Conservation (phyloP, 2,113 vertebrate species). For the Merops nubicus region DNA sequence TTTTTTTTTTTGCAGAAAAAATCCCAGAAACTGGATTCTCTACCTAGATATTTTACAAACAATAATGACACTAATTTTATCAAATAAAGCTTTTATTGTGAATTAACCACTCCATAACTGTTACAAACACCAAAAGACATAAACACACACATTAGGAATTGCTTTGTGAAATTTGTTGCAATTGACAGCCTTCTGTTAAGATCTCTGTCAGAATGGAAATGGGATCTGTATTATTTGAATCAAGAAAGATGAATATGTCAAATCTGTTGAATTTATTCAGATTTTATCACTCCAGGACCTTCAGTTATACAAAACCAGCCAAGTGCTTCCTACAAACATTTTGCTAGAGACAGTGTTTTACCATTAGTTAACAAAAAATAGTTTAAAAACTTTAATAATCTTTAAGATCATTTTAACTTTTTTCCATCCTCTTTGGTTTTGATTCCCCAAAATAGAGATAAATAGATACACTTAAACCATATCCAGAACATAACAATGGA, state of each 20-base stretch:
- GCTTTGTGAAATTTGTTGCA: conserved; percentile 36
- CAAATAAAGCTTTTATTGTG: not conserved
- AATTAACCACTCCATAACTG: not conserved
- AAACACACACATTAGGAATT: not conserved
- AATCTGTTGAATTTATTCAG: conserved; percentile 15
- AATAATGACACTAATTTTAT: not conserved
- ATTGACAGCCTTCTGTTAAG: conserved; percentile 38
- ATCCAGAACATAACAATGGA: not conserved
- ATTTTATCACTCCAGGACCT: not conserved
- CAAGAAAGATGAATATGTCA: not conserved
- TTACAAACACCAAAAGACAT: not conserved
- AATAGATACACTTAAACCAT: not conserved
- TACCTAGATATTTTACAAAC: not conserved
- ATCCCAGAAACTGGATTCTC: not conserved
- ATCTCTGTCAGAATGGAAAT: conserved; percentile 20
- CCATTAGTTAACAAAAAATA: not conserved
- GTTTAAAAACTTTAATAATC: not conserved
- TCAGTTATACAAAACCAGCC: not conserved
- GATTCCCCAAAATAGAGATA: not conserved
- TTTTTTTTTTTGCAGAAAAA: no score
- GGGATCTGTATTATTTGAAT: not conserved
- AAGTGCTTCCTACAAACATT: not conserved
- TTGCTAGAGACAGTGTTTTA: not conserved
- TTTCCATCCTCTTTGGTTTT: not conserved
- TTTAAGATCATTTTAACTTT: not conserved